A percentile compares a stretch with the other conserved stretches of the same genome.
These are phyloP conservation scores for Ctenodactylus gundi DNA, from an alignment of 2,113 vertebrate genomes.

Conservation along the genomic window DNA sequence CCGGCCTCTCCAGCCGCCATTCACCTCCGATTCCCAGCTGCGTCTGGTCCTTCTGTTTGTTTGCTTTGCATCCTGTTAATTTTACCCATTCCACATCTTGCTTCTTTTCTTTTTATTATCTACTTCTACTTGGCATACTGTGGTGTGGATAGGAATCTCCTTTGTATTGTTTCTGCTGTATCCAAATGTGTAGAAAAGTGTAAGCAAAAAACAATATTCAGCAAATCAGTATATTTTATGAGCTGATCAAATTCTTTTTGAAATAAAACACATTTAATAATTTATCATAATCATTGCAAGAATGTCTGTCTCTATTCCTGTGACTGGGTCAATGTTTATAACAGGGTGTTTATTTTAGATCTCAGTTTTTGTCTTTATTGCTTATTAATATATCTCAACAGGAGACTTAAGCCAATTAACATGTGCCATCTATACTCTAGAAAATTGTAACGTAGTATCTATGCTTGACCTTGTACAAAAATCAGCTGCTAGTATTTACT, in stretches of 20 bases:
- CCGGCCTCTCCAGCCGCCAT: background rate
- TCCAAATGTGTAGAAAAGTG: background rate
- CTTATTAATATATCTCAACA: slow-evolving; percentile 60
- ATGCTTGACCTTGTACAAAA: slow-evolving; percentile 57
- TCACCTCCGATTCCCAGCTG: background rate
- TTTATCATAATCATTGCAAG: background rate
- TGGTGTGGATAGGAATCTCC: background rate
- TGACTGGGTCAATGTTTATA: slow-evolving; percentile 52
- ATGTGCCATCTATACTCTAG: slow-evolving; percentile 32
- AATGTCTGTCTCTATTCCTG: background rate
- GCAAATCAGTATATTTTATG: background rate
- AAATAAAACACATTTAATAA: slow-evolving; percentile 43
- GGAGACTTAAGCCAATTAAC: slow-evolving; percentile 67
- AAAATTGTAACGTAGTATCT: slow-evolving; percentile 54
- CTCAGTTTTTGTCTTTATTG: slow-evolving; percentile 54
- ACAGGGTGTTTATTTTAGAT: slow-evolving; percentile 40
- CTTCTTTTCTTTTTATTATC: background rate
- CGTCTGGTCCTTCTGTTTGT: background rate
- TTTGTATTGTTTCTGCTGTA: background rate
- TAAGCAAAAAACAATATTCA: background rate
- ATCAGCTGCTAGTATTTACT: slow-evolving; percentile 54
- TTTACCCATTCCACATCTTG: background rate
- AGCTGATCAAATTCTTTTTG: slow-evolving; percentile 21
- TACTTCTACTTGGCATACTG: background rate
- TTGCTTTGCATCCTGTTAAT: background rate